Conservation (phyloP, 2,113 vertebrate genomes). For the Coptodon bakossiorum region DNA sequence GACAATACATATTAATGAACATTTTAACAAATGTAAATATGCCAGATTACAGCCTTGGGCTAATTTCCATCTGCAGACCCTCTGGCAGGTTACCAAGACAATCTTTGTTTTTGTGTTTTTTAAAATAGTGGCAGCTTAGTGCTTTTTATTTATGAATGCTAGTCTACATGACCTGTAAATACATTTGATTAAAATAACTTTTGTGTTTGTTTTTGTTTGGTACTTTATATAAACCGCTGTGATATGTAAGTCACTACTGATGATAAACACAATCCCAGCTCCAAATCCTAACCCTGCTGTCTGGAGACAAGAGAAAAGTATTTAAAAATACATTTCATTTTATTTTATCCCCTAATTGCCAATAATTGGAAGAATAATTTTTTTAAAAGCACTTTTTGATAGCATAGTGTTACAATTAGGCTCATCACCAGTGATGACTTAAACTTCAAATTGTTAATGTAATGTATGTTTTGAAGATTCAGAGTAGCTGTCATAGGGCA, state of each 20-base stretch:
- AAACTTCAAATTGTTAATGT: not conserved
- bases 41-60: not conserved
- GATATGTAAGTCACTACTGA: not conserved
- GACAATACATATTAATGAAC: not conserved
- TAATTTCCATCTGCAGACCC: not conserved
- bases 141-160: not conserved
- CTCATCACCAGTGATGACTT: not conserved
- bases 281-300: not conserved
- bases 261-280: not conserved
- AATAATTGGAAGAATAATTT: not conserved
- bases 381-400: not conserved
- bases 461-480: not conserved
- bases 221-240: not conserved
- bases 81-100: not conserved
- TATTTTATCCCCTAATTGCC: not conserved
- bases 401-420: not conserved
- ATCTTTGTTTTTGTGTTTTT: not conserved
- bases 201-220: not conserved
- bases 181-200: not conserved
- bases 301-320: not conserved
- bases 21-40: not conserved
- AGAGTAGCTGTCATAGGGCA: not conserved
- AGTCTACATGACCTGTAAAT: not conserved
- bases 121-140: not conserved
- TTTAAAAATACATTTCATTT: not conserved